Evolutionary conservation across 2,113 vertebrate genomes (phyloP).

Genomic region (Heterotilapia buettikoferi): DNA sequence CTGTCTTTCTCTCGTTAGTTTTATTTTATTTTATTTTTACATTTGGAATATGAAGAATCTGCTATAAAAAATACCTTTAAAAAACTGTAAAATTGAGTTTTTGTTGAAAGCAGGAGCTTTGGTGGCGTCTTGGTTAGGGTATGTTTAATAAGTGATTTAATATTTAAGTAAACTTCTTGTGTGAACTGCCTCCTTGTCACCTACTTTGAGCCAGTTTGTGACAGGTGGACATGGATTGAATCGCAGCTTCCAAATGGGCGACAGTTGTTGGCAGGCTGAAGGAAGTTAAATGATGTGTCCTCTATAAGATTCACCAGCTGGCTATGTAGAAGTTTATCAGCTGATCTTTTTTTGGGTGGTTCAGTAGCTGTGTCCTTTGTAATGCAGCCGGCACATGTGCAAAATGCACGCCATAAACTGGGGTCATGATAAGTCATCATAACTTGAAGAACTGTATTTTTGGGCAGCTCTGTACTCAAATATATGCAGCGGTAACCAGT

Average conservation of each 20-base stretch:
- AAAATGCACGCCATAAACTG: background rate
- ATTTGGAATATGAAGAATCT: background rate
- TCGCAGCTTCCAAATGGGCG: background rate
- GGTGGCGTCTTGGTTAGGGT: accelerated
- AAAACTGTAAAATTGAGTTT: background rate
- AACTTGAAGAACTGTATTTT: background rate
- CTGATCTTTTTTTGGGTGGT: background rate
- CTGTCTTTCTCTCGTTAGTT: background rate
- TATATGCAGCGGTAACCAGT: background rate
- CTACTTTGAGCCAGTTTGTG: background rate
- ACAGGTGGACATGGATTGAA: background rate
- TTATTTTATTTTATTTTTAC: background rate
- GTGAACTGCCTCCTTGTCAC: background rate
- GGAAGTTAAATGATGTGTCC: background rate
- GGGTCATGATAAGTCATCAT: background rate
- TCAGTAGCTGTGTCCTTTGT: background rate
- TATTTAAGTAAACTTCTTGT: background rate
- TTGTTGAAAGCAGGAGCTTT: accelerated
- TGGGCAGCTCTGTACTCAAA: background rate
- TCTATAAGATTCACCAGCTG: background rate
- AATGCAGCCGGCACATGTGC: background rate
- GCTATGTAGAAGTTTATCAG: background rate
- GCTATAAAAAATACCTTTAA: background rate
- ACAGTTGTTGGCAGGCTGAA: background rate
- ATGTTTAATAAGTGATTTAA: background rate